These are phyloP conservation scores for Amphilophus citrinellus DNA, from an alignment of 2,113 vertebrate genomes.

Conservation along the genomic window DNA sequence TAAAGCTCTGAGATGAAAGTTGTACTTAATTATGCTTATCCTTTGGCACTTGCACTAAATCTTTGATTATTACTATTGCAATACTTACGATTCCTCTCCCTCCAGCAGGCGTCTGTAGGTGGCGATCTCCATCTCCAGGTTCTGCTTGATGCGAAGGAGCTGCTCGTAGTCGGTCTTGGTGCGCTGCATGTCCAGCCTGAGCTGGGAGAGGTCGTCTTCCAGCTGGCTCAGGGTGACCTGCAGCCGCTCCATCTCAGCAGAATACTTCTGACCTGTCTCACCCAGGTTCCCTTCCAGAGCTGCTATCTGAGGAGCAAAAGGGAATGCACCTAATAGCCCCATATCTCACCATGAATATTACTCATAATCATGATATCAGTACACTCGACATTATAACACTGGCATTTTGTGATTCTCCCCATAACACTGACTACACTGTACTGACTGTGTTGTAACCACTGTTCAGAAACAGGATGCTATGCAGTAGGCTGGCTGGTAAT, in stretches of 20 bases:
- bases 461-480: slow-evolving; percentile 1
- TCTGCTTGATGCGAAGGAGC: slow-evolving; percentile 85
- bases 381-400: not conserved
- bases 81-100: slow-evolving; percentile 82
- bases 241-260: slow-evolving; percentile 79
- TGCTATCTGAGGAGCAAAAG: slow-evolving; percentile 57
- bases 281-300: slow-evolving; percentile 82
- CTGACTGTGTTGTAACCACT: not conserved
- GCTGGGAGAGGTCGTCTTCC: slow-evolving; percentile 82
- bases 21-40: too few species aligned
- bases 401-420: not conserved
- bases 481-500: not conserved
- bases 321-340: not conserved
- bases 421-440: not conserved
- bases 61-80: not conserved
- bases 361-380: not conserved
- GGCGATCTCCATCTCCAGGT: slow-evolving; percentile 86
- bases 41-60: not conserved
- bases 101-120: slow-evolving; percentile 86
- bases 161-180: slow-evolving; percentile 85
- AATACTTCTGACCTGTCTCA: slow-evolving; percentile 80
- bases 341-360: not conserved
- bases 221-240: slow-evolving; percentile 77
- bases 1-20: not conserved
- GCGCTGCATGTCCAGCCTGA: slow-evolving; percentile 84